Evolutionary conservation across 30 jellyfish, hydroid and myxozoan genomes (phyloP).

Genomic region (Calvadosia cruxmelitensis): DNA sequence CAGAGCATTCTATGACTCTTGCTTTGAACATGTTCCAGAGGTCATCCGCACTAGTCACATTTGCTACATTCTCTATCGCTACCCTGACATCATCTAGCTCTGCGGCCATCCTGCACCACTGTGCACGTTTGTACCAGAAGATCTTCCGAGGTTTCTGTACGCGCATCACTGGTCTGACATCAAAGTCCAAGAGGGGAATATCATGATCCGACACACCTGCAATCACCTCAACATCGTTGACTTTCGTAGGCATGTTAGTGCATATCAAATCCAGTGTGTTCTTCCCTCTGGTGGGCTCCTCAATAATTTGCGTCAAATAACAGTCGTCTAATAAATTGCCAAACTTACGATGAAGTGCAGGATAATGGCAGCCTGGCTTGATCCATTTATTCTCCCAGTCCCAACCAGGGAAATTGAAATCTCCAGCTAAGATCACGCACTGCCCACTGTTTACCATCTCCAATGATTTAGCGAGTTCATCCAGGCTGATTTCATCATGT

Average conservation of each 20-base stretch:
- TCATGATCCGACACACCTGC: conserved; percentile 23
- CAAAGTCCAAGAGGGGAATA: conserved; percentile 13
- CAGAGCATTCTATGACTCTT: background rate
- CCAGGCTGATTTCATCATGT: conserved; percentile 11
- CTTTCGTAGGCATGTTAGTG: background rate
- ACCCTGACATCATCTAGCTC: background rate
- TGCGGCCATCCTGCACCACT: conserved; percentile 12
- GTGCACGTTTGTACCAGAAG: conserved; percentile 9
- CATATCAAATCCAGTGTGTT: conserved; percentile 19
- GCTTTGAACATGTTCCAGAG: background rate
- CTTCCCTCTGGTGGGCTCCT: conserved; percentile 12
- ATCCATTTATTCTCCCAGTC: conserved; percentile 11
- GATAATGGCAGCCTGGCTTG: background rate
- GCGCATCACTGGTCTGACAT: conserved; percentile 10
- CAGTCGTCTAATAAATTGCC: background rate
- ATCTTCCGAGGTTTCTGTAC: conserved; percentile 12
- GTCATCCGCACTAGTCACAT: background rate
- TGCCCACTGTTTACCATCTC: background rate
- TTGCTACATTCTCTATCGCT: background rate
- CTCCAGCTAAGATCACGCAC: conserved; percentile 2
- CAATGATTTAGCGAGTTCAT: too few species aligned
- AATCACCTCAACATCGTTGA: background rate
- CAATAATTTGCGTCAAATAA: background rate
- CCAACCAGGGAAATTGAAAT: conserved; percentile 25
- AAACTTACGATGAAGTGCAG: background rate